phyloP scores from a whole-genome alignment of 2,797 vertebrate species.

The Eidolon dupreanum region DNA sequence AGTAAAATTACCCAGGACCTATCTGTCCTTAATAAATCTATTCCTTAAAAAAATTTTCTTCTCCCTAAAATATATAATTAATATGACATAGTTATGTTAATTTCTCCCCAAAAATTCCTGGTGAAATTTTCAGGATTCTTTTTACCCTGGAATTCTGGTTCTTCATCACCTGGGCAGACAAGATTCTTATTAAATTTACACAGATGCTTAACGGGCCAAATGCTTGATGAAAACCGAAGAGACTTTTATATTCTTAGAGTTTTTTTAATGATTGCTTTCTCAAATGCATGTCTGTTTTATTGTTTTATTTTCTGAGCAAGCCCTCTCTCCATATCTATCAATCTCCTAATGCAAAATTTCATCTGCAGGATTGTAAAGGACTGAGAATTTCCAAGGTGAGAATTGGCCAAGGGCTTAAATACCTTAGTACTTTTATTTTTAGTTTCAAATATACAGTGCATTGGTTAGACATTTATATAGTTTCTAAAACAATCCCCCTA shows the following conservation, averaged over 20 bases:
- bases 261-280: neutral
- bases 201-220: neutral
- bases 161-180: neutral
- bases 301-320: neutral
- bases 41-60: slow-evolving; percentile 59
- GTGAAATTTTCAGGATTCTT: neutral
- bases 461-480: too few species aligned
- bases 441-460: too few species aligned
- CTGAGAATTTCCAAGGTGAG: neutral
- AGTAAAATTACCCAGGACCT: slow-evolving; percentile 48
- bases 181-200: neutral
- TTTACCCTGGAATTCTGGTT: slow-evolving; percentile 18
- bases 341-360: neutral
- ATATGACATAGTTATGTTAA: neutral
- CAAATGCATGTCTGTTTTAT: neutral
- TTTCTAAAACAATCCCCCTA: too few species aligned
- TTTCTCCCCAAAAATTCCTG: neutral
- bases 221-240: neutral
- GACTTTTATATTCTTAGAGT: neutral
- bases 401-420: neutral
- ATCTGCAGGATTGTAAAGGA: neutral
- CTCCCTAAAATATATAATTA: neutral
- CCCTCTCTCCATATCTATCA: neutral
- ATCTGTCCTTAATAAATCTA: slow-evolving; percentile 22
- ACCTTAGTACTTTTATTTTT: too few species aligned